These are phyloP conservation scores for Nettapus auritus DNA, from an alignment of 2,113 vertebrate species.

Conservation along the genomic window DNA sequence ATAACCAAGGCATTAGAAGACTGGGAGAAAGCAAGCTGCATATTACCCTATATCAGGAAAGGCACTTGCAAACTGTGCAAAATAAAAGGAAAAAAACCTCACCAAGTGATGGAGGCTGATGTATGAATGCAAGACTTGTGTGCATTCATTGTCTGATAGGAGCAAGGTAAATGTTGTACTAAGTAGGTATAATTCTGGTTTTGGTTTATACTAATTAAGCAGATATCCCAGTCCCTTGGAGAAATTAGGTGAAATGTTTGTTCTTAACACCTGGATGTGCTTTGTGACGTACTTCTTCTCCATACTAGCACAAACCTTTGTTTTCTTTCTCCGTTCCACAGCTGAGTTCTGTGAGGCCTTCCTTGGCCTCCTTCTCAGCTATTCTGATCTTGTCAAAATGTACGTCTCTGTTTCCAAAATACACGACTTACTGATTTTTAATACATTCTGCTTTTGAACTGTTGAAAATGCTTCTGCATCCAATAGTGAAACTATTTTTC, in stretches of 20 bases:
- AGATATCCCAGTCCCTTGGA: not conserved
- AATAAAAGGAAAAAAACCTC: not conserved
- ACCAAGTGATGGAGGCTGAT: not conserved
- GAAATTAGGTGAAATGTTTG: not conserved
- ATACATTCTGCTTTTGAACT: not conserved
- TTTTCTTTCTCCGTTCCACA: not conserved
- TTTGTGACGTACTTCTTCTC: not conserved
- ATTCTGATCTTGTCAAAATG: not conserved
- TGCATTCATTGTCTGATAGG: not conserved
- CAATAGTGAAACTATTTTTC: not conserved
- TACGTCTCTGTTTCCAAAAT: not conserved
- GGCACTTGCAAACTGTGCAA: not conserved
- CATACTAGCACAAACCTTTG: not conserved
- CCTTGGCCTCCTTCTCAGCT: not conserved
- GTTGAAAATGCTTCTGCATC: not conserved
- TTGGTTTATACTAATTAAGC: not conserved
- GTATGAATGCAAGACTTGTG: not conserved
- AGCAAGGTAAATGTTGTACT: not conserved
- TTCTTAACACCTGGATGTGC: not conserved
- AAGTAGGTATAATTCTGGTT: not conserved
- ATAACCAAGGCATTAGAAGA: not conserved
- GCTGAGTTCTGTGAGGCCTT: not conserved
- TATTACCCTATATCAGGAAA: not conserved
- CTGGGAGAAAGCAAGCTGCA: not conserved
- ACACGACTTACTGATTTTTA: not conserved